These are phyloP conservation scores for Drosophila neocordata DNA, from an alignment of 1,140 invertebrate species.

Conservation along the genomic window DNA sequence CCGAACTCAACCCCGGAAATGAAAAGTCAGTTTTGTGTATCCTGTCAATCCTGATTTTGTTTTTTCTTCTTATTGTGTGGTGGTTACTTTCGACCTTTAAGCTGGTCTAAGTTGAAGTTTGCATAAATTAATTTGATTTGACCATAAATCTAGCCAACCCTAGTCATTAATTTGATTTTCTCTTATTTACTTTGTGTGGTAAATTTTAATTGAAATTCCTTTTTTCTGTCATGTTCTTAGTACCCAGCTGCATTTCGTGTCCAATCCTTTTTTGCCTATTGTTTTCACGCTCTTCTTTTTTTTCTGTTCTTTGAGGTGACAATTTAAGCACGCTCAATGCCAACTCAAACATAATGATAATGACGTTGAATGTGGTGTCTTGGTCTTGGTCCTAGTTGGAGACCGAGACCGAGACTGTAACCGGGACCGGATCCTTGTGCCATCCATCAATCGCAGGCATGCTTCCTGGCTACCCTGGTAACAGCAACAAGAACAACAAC, in stretches of 20 bases:
- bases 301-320: conserved; percentile 41
- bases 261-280: background rate
- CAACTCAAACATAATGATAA: conserved; percentile 49
- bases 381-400: conserved; percentile 10
- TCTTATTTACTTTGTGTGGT: conserved; percentile 46
- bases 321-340: conserved; percentile 73
- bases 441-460: conserved; percentile 70
- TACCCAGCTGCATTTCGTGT: conserved; percentile 14
- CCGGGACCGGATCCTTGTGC: conserved; percentile 7
- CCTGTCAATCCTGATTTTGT: conserved; percentile 32
- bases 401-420: background rate
- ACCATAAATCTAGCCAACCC: background rate
- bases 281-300: conserved; percentile 29
- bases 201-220: conserved; percentile 66
- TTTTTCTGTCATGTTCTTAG: conserved; percentile 36
- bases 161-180: conserved; percentile 58
- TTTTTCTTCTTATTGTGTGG: conserved; percentile 4
- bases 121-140: conserved; percentile 10
- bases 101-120: conserved; percentile 46
- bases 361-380: conserved; percentile 69
- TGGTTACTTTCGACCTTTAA: conserved; percentile 17
- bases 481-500: conserved; percentile 36
- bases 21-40: conserved; percentile 20
- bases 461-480: conserved; percentile 34
- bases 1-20: conserved; percentile 10